phyloP scores from a whole-genome alignment of 92 coral and sea anemone genomes.

The Porites rus region DNA sequence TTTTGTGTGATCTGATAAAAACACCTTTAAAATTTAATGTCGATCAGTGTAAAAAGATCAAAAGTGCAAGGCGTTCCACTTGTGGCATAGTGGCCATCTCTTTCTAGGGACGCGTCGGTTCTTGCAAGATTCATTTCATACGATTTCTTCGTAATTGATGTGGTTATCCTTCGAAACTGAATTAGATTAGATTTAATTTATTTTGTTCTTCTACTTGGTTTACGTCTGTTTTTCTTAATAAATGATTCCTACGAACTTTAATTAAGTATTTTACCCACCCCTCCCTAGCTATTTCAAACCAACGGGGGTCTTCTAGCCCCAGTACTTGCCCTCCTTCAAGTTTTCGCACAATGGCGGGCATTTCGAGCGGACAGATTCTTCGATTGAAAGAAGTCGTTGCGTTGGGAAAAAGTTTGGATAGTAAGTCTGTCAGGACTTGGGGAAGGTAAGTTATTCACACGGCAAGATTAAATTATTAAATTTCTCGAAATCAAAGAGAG shows the following conservation, averaged over 20 bases:
- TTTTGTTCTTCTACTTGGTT: not conserved
- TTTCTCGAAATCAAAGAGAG: no score
- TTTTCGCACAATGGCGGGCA: slow-evolving; percentile 82
- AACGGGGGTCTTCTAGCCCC: not conserved
- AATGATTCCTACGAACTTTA: not conserved
- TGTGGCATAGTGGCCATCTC: not conserved
- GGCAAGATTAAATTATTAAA: no score
- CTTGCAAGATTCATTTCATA: no score
- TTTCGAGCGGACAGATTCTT: slow-evolving; percentile 87
- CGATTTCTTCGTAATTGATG: no score
- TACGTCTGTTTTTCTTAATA: not conserved
- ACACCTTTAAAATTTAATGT: no score
- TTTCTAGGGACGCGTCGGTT: not conserved
- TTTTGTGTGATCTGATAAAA: no score
- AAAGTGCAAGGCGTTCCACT: slow-evolving; percentile 23
- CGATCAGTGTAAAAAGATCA: no score
- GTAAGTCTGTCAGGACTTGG: slow-evolving; percentile 89
- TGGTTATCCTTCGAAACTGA: no score
- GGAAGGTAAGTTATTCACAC: slow-evolving; percentile 71
- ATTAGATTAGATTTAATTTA: no score
- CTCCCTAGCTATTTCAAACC: not conserved
- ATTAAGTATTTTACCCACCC: not conserved
- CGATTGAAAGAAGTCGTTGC: slow-evolving; percentile 68
- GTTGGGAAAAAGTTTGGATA: slow-evolving; percentile 57
- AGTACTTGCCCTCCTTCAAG: not conserved